Evolutionary conservation across 2,113 vertebrate genomes (phyloP).

Genomic region (Numenius arquata): DNA sequence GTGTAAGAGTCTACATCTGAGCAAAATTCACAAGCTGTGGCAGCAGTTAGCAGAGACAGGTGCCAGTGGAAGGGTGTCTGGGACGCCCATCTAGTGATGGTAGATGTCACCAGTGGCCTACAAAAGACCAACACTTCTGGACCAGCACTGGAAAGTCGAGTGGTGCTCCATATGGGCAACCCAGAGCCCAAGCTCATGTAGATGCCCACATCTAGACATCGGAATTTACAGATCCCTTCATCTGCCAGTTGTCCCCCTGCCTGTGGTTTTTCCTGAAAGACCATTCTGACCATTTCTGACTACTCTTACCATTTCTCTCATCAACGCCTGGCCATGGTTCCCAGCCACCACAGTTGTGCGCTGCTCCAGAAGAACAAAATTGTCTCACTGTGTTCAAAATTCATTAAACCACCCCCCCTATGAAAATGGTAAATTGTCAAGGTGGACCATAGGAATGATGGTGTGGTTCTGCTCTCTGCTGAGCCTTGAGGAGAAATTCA

Average conservation of each 20-base stretch:
- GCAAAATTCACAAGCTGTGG: background rate
- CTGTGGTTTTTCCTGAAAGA: rapidly evolving
- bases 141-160: rapidly evolving
- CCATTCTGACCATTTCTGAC: background rate
- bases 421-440: background rate
- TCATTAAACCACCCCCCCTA: rapidly evolving
- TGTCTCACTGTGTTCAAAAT: background rate
- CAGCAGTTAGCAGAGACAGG: background rate
- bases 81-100: too few relatives aligned
- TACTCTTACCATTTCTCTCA: background rate
- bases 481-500: background rate
- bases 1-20: rapidly evolving
- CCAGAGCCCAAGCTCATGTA: background rate
- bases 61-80: background rate
- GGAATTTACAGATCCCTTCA: background rate
- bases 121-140: background rate
- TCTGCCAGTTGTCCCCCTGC: background rate
- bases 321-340: background rate
- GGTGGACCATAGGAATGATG: background rate
- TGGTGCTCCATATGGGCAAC: background rate
- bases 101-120: background rate
- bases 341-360: background rate
- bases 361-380: background rate
- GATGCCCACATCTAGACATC: background rate
- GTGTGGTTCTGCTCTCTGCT: background rate